Evolutionary conservation across 2,113 vertebrate species (phyloP).

Genomic region (Anoura caudifer): DNA sequence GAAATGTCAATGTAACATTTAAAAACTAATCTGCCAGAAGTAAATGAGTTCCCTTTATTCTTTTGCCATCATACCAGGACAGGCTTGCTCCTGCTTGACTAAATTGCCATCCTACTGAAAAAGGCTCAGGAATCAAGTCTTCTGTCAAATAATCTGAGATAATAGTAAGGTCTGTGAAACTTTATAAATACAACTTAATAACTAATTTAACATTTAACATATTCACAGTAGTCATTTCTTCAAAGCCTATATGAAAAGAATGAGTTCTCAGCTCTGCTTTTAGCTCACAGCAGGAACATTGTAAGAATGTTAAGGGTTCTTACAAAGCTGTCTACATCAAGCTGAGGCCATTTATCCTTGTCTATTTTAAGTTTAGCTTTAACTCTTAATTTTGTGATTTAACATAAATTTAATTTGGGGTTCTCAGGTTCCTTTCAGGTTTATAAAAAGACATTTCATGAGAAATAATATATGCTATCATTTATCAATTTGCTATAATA

Average conservation of each 20-base stretch:
- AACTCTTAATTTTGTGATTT: conserved; percentile 48
- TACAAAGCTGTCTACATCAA: conserved; percentile 39
- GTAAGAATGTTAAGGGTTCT: conserved; percentile 28
- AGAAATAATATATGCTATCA: background rate
- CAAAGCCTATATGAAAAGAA: background rate
- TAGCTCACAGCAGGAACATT: conserved; percentile 23
- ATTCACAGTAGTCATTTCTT: conserved; percentile 33
- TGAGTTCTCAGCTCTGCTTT: background rate
- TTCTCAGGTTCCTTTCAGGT: background rate
- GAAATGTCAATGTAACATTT: conserved; percentile 13
- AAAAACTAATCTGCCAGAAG: background rate
- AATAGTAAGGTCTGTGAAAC: background rate
- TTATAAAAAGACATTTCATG: conserved; percentile 32
- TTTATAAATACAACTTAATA: conserved; percentile 34
- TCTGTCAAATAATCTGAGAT: background rate
- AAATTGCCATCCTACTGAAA: background rate
- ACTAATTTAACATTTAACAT: conserved; percentile 37
- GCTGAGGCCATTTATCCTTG: conserved; percentile 4
- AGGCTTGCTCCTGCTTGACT: background rate
- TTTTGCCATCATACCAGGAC: background rate
- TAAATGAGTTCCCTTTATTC: background rate
- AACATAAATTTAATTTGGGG: conserved; percentile 33
- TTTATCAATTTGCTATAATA: conserved; percentile 11
- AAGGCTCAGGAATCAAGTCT: background rate
- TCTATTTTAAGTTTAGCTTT: conserved; percentile 43